These are phyloP conservation scores for Steromphala cineraria DNA, from an alignment of 2,888 invertebrate species.

Conservation along the genomic window DNA sequence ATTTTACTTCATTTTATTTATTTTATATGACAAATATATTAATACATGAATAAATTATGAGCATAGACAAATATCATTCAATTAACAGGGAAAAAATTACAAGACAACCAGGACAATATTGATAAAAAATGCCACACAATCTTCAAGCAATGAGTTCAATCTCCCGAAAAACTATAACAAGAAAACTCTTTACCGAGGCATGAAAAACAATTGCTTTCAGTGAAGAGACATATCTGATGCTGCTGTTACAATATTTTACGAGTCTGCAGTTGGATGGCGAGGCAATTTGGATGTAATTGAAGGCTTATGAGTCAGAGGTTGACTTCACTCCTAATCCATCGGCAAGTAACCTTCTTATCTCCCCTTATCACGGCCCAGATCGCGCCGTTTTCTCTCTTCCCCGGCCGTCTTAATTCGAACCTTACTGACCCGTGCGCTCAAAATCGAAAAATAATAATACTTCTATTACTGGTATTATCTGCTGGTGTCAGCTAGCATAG, in stretches of 20 bases:
- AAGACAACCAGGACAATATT: too few species aligned
- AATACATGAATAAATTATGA: too few species aligned
- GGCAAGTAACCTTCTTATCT: neutral
- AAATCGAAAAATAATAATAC: slow-evolving; percentile 25
- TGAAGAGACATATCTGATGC: neutral
- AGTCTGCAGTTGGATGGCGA: neutral
- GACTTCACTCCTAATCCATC: slow-evolving; percentile 9
- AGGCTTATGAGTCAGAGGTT: slow-evolving; percentile 19
- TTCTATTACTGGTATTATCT: slow-evolving; percentile 24
- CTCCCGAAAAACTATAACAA: neutral
- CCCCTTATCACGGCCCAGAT: slow-evolving; percentile 1
- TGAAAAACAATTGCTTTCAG: neutral
- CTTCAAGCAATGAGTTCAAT: too few species aligned
- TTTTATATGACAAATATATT: too few species aligned
- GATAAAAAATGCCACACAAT: too few species aligned
- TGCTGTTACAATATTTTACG: slow-evolving; percentile 12
- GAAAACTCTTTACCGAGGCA: neutral
- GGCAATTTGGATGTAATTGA: slow-evolving; percentile 15
- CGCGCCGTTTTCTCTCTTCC: slow-evolving; percentile 8
- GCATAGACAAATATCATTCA: too few species aligned
- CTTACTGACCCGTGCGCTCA: neutral
- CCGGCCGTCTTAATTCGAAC: neutral
- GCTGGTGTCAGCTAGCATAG: slow-evolving; percentile 15
- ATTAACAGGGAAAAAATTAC: too few species aligned
- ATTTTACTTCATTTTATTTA: too few species aligned